A percentile compares a stretch with the other conserved stretches of the same genome.
Evolutionary conservation across 2,113 vertebrate genomes (phyloP).

Genomic region (Tricholaema leucomelas): DNA sequence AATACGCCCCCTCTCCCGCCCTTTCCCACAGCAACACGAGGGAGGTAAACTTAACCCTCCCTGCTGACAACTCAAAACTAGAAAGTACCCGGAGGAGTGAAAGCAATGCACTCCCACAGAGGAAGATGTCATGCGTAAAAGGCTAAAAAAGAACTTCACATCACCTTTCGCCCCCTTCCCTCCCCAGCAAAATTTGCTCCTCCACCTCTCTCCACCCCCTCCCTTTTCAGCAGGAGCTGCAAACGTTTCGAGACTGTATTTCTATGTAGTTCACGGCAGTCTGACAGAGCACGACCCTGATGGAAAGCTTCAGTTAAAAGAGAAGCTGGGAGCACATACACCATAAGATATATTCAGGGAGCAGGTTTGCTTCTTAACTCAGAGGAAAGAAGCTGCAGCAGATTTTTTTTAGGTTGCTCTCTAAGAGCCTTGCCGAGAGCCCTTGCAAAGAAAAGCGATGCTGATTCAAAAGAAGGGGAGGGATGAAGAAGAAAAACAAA

Average conservation of each 20-base stretch:
- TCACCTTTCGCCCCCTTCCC: background rate
- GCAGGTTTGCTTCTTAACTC: slow-evolving; percentile 12
- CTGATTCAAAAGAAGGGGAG: background rate
- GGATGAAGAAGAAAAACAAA: background rate
- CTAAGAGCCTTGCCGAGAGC: slow-evolving; percentile 2
- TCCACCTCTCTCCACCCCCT: background rate
- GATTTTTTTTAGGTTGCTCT: slow-evolving; percentile 67
- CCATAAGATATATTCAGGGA: background rate
- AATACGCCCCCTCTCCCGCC: slow-evolving; percentile 45
- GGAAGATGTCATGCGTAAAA: slow-evolving; percentile 8
- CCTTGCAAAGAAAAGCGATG: background rate
- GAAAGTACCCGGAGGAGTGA: slow-evolving; percentile 1
- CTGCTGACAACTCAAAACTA: slow-evolving; percentile 10
- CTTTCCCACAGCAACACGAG: slow-evolving; percentile 20
- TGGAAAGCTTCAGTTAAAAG: background rate
- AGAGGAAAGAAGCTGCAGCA: slow-evolving; percentile 31
- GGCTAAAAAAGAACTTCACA: slow-evolving; percentile 17
- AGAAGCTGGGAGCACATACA: background rate
- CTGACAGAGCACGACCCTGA: background rate
- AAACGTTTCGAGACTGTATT: background rate
- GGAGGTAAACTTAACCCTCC: slow-evolving; percentile 25
- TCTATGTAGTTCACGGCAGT: background rate
- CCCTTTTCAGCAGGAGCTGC: background rate
- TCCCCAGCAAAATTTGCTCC: background rate
- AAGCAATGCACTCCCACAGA: background rate